These are phyloP conservation scores for Myiotriccus ornatus DNA, from an alignment of 2,797 vertebrate species.

Conservation along the genomic window DNA sequence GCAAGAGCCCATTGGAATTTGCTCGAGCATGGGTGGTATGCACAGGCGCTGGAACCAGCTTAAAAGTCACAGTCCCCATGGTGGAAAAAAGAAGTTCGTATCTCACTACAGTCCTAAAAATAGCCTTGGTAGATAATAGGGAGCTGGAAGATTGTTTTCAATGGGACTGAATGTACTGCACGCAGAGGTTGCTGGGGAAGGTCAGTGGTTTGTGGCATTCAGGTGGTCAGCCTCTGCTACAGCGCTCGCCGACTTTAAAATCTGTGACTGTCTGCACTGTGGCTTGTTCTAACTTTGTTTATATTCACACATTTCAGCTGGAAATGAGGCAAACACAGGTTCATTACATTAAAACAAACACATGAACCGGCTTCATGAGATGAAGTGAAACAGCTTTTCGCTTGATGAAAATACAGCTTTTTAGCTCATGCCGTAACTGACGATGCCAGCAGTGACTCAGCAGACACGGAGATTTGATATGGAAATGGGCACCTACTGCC, in stretches of 20 bases:
- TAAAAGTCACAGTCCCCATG: conserved; percentile 1
- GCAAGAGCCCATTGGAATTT: conserved; percentile 42
- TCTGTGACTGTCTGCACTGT: not conserved
- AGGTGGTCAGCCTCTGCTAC: not conserved
- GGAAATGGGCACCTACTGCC: not conserved
- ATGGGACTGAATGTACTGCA: conserved; percentile 43
- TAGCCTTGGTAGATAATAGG: conserved; percentile 48
- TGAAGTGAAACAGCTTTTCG: not conserved
- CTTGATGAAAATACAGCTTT: not conserved
- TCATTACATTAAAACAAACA: not conserved
- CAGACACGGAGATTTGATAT: not conserved
- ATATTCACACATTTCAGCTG: not conserved
- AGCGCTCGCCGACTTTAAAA: not conserved
- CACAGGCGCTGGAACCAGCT: not conserved
- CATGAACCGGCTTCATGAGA: not conserved
- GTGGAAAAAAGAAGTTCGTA: conserved; percentile 37
- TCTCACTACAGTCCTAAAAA: conserved; percentile 47
- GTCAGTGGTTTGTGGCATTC: not conserved
- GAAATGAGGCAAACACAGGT: not conserved
- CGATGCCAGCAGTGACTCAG: conserved; percentile 11
- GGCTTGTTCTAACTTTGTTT: not conserved
- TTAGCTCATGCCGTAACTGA: not conserved
- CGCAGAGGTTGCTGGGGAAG: not conserved
- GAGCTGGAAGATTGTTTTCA: conserved; percentile 34
- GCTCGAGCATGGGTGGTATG: not conserved